Percentiles rank a stretch among this genome's conserved stretches.
Conservation (phyloP, 2,113 vertebrate genomes). For the Struthio camelus region DNA sequence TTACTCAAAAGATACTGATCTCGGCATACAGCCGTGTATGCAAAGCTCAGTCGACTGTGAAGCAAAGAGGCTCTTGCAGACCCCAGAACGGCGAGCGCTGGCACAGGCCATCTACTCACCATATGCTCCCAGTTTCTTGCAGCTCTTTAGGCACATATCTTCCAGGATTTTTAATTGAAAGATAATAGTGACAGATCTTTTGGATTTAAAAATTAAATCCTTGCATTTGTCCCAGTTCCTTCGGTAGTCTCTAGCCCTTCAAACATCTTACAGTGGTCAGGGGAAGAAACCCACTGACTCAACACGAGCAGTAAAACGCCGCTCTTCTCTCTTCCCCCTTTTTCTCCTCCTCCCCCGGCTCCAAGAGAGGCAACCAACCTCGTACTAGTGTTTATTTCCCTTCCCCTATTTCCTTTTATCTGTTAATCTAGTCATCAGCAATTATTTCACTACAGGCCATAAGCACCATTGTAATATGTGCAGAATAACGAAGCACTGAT, state of each 20-base stretch:
- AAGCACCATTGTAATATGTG: not conserved
- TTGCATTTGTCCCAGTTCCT: not conserved
- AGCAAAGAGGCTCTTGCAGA: constrained; percentile 32
- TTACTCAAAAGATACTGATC: constrained; percentile 55
- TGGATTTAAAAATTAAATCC: not conserved
- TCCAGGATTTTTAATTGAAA: constrained; percentile 41
- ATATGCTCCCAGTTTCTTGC: not conserved
- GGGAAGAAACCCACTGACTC: not conserved
- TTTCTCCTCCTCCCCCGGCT: not conserved
- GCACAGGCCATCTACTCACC: constrained; percentile 5
- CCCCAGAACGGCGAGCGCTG: not conserved
- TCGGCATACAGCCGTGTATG: not conserved
- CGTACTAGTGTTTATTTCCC: not conserved
- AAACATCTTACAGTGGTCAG: not conserved
- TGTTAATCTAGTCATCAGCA: not conserved
- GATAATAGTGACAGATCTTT: constrained; percentile 11
- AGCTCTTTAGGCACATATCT: constrained; percentile 16
- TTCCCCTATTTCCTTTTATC: not conserved
- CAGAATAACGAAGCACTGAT: not conserved
- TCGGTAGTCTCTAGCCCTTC: not conserved
- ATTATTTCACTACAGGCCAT: not conserved
- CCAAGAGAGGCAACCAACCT: not conserved
- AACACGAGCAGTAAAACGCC: not conserved
- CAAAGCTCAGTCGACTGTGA: constrained; percentile 6
- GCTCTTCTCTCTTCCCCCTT: not conserved